phyloP scores from a whole-genome alignment of 2,888 invertebrate genomes.

The Lydus trimaculatus region DNA sequence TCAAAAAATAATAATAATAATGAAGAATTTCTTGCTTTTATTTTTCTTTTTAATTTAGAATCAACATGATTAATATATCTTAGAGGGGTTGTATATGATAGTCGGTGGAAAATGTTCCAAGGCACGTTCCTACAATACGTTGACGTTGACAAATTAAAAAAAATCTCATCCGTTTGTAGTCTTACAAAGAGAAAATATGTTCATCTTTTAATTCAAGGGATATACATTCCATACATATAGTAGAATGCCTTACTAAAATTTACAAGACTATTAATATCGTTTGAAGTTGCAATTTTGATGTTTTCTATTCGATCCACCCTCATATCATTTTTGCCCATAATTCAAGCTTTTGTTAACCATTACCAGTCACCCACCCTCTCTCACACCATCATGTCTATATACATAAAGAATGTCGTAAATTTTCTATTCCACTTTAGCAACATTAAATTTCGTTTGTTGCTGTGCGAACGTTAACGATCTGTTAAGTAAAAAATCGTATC shows the following conservation, averaged over 20 bases:
- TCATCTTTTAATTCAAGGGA: constrained; percentile 6
- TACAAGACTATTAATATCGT: constrained; percentile 7
- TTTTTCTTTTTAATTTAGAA: not conserved
- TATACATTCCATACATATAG: not conserved
- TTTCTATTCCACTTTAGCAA: not conserved
- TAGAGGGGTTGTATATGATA: not conserved
- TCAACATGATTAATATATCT: constrained; percentile 5
- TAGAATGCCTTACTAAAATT: not conserved
- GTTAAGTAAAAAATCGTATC: not conserved
- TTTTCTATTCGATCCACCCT: not conserved
- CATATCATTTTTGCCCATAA: not conserved
- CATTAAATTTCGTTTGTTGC: not conserved
- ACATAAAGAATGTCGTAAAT: constrained; percentile 1
- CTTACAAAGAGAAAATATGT: constrained; percentile 16
- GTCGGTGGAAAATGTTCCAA: constrained; percentile 12
- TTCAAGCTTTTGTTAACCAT: constrained; percentile 1
- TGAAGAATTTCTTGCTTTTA: not conserved
- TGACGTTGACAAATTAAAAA: constrained; percentile 28
- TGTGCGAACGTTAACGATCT: not conserved
- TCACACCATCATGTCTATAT: constrained; percentile 1
- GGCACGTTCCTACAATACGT: constrained; percentile 18
- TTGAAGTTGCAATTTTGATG: not conserved
- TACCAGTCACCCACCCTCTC: not conserved
- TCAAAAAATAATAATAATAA: not conserved
- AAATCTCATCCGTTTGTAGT: constrained; percentile 20